phyloP scores from a whole-genome alignment of 1,140 invertebrate genomes.

The Aporrectodea caliginosa region DNA sequence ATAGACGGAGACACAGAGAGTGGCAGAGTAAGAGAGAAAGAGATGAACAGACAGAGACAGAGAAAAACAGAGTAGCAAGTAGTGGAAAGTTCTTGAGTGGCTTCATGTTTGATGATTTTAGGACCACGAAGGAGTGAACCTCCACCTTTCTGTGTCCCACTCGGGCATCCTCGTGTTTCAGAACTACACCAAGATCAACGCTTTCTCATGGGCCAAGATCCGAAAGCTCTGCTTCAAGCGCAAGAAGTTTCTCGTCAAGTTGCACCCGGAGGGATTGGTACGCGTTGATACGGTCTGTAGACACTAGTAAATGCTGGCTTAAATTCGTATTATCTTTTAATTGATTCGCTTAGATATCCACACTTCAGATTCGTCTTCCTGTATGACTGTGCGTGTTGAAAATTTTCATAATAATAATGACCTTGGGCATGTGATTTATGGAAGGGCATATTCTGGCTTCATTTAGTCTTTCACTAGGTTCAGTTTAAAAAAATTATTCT shows the following conservation, averaged over 20 bases:
- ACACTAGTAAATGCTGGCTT: too few relatives aligned
- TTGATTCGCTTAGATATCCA: too few relatives aligned
- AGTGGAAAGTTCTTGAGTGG: not conserved
- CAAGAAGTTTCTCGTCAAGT: constrained; percentile 93
- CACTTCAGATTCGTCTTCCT: too few relatives aligned
- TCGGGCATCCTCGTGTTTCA: constrained; percentile 98
- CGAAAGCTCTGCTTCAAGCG: constrained; percentile 98
- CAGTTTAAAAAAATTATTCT: too few relatives aligned
- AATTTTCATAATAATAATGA: too few relatives aligned
- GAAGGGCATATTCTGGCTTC: too few relatives aligned
- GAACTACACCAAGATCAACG: constrained; percentile 94
- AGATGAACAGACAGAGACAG: not conserved
- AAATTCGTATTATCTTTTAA: too few relatives aligned
- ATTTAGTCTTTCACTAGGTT: too few relatives aligned
- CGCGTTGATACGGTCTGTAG: constrained; percentile 57
- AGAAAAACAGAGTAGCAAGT: not conserved
- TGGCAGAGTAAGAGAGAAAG: constrained; percentile 7
- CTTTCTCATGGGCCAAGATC: constrained; percentile 99
- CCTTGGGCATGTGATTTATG: too few relatives aligned
- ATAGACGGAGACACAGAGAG: too few relatives aligned
- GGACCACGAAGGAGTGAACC: constrained; percentile 86
- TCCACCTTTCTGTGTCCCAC: constrained; percentile 93
- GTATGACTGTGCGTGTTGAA: too few relatives aligned
- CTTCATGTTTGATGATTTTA: constrained; percentile 43
- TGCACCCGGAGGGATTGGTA: constrained; percentile 96